Conservation (phyloP, 2,797 vertebrate species). For the Florisuga fusca region DNA sequence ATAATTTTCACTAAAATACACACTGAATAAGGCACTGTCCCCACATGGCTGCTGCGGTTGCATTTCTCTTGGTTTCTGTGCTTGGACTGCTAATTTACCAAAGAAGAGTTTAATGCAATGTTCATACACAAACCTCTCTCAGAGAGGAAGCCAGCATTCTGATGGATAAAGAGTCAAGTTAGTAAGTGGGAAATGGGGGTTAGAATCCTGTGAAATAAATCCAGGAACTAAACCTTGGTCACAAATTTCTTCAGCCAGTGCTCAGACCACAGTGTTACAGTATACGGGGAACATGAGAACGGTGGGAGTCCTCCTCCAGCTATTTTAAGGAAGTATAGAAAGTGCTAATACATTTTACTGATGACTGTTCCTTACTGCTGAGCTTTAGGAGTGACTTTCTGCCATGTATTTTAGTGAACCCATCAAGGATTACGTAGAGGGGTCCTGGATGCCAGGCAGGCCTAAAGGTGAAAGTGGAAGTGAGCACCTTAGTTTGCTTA, state of each 20-base stretch:
- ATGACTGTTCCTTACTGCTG: neutral
- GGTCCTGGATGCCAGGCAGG: neutral
- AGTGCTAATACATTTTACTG: neutral
- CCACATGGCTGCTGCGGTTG: neutral
- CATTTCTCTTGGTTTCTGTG: neutral
- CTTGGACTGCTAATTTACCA: neutral
- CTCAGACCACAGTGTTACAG: neutral
- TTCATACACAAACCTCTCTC: neutral
- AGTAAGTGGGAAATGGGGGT: neutral
- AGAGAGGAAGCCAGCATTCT: neutral
- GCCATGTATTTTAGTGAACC: neutral
- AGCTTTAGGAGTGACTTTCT: neutral
- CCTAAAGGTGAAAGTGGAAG: neutral
- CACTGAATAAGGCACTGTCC: neutral
- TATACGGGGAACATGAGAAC: neutral
- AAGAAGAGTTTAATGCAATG: neutral
- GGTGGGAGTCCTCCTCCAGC: neutral
- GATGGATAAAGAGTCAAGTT: neutral
- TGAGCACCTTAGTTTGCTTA: neutral
- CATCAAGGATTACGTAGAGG: neutral
- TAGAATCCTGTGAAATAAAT: slow-evolving; percentile 2
- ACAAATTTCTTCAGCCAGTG: neutral
- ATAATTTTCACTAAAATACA: neutral
- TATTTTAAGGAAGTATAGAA: neutral
- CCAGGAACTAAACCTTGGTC: neutral